Base-by-base conservation (phyloP, 2,888 invertebrate genomes). In the Rhagonycha lutea region DNA sequence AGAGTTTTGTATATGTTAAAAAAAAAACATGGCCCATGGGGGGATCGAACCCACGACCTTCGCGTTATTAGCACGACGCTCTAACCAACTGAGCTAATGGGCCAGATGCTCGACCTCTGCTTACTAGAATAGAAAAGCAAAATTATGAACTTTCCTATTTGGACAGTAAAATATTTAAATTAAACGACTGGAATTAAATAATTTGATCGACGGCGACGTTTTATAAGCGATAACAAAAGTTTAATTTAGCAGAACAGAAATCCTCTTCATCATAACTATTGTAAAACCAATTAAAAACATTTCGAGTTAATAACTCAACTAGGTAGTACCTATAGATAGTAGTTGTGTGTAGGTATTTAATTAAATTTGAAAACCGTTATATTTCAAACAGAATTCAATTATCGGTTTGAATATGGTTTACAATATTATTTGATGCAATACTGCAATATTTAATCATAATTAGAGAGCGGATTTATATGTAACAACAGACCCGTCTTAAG, bases 1-100 rank as follows among this genome's bases (percentile, higher is more conserved):
- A 47, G 4, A 47, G 18, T 18, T 18, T 18, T 18, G 18, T 18
- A 18, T 2, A 18, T 18, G 18, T n/a, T n/a, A n/a, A n/a, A n/a
- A n/a, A 18, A 18, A 73, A 61, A 68, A 26, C 61, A 14, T 92
- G 91, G 91, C 91, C 91, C 91, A 91, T 92, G 91, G 89, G 91
- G 91, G 92, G 91, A 92, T 92, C 92, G 92, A 92, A 92, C 91
- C 91, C 92, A 90, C 91, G 92, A 92, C 92, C 92, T 92, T 92
- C 92, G 92, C 92, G 92, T 92, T 92, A 92, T 92, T 92, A 92
- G 92, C 92, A 92, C 92, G 92, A 92, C 92, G 92, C 92, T 92
- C 92, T 92, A 92, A 92, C 92, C 92, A 92, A 91, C 92, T 92
- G 92, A 92, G 92, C 92, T 92, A 92, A 92, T 92, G 91, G 92